Evolutionary conservation across 1,140 invertebrate species (phyloP).

Genomic region (Apis dorsata): DNA sequence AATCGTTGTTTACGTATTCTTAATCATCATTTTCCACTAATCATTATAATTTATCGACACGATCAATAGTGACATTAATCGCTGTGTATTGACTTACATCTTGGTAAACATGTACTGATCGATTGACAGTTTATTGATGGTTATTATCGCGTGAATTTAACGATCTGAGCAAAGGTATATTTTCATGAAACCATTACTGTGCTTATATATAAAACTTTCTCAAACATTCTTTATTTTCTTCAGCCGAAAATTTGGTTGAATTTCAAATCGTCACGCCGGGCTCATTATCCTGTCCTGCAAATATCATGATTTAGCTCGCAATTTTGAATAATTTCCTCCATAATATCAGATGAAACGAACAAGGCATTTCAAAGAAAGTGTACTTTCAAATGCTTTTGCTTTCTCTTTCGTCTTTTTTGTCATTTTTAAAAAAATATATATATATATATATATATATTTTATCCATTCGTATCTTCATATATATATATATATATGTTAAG

Average conservation of each 20-base stretch:
- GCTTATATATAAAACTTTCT: neutral
- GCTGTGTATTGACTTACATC: neutral
- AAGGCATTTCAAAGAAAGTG: neutral
- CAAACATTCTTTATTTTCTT: neutral
- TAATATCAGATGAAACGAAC: neutral
- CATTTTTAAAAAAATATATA: neutral
- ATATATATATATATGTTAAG: too few species aligned
- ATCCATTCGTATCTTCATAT: too few species aligned
- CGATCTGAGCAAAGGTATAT: neutral
- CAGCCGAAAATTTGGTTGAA: neutral
- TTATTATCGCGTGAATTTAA: slow-evolving; percentile 19
- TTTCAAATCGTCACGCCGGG: neutral
- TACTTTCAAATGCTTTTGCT: neutral
- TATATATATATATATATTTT: too few species aligned
- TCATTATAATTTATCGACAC: slow-evolving; percentile 3
- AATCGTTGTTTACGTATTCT: neutral
- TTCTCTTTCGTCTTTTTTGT: too few species aligned
- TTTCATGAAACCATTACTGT: neutral
- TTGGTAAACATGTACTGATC: neutral
- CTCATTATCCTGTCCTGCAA: slow-evolving; percentile 1
- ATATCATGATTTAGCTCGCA: neutral
- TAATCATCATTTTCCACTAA: neutral
- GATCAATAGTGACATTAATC: slow-evolving; percentile 3
- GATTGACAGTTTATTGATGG: slow-evolving; percentile 13
- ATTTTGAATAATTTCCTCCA: neutral